Percentiles rank a stretch among this genome's conserved stretches.
Conservation (phyloP, 2,113 vertebrate genomes). For the Hyperoodon ampullatus region DNA sequence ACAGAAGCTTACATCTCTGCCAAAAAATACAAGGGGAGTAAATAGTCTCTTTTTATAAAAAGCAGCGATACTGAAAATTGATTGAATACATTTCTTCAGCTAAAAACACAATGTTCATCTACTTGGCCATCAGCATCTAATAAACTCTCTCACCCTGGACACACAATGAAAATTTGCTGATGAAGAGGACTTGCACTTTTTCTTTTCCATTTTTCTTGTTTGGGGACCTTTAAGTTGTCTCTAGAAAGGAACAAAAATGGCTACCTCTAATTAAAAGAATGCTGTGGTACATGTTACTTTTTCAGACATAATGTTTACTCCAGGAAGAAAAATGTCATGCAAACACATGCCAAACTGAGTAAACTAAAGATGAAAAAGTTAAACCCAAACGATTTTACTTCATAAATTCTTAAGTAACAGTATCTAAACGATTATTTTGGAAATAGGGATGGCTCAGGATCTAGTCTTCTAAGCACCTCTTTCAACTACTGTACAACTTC, state of each 20-base stretch:
- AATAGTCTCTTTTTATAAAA: conserved; percentile 9
- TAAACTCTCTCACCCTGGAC: background rate
- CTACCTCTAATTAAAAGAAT: background rate
- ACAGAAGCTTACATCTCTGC: background rate
- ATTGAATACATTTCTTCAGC: background rate
- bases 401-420: background rate
- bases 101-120: conserved; percentile 5
- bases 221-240: background rate
- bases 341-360: background rate
- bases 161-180: background rate
- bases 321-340: background rate
- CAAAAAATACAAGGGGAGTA: background rate
- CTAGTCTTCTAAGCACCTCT: background rate
- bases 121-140: background rate
- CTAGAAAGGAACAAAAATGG: background rate
- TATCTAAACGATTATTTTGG: conserved; percentile 5
- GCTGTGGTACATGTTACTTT: background rate
- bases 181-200: background rate
- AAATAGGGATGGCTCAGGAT: background rate
- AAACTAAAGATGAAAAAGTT: background rate
- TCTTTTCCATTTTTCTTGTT: background rate
- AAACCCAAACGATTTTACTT: background rate
- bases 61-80: background rate
- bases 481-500: background rate
- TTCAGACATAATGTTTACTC: conserved; percentile 9